These are phyloP conservation scores for Eptesicus fuscus DNA, from an alignment of 2,113 vertebrate species.

Conservation along the genomic window DNA sequence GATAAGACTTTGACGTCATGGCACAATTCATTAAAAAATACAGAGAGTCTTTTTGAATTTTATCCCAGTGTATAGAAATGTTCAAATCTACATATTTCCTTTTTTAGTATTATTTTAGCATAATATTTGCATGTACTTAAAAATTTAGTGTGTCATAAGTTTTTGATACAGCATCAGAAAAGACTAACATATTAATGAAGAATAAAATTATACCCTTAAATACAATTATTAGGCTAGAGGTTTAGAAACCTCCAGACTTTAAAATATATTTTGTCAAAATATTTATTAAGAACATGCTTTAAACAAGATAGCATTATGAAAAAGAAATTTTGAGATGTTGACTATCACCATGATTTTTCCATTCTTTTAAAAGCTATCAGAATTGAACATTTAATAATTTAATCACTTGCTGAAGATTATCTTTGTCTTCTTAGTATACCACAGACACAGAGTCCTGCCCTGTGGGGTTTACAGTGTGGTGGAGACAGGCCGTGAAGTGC, in stretches of 20 bases:
- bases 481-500: neutral
- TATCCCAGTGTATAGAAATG: neutral
- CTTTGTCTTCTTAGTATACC: neutral
- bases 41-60: neutral
- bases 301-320: neutral
- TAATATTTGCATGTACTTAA: conserved; percentile 19
- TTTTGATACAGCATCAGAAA: neutral
- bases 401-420: neutral
- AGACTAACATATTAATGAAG: neutral
- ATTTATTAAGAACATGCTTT: neutral
- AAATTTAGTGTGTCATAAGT: neutral
- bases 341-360: neutral
- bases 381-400: neutral
- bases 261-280: conserved; percentile 35
- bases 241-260: neutral
- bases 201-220: conserved; percentile 12
- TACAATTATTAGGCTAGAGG: neutral
- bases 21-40: neutral
- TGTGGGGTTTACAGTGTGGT: neutral
- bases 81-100: neutral
- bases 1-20: neutral
- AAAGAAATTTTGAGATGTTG: neutral
- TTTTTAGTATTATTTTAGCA: conserved; percentile 12
- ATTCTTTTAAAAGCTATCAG: neutral
- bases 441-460: neutral